Conservation (phyloP, 2,113 vertebrate genomes). For the Agapornis roseicollis region DNA sequence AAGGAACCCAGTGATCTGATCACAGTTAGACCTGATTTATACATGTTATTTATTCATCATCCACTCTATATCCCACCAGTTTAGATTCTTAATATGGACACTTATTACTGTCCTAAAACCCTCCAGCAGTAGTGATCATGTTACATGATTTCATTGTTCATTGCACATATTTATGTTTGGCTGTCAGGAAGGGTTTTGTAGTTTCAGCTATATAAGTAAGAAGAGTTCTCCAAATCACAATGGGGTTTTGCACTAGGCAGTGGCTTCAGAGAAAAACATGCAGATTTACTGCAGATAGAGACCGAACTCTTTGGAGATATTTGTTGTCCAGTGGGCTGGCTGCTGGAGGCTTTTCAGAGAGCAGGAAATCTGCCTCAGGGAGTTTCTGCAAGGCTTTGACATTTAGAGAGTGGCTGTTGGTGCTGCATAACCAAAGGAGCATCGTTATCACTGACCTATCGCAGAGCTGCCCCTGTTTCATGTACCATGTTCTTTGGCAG, state of each 20-base stretch:
- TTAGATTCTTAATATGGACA: background rate
- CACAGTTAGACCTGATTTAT: background rate
- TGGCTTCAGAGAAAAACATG: background rate
- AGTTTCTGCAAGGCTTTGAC: conserved; percentile 3
- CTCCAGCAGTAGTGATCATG: background rate
- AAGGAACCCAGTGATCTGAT: background rate
- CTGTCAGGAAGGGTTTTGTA: background rate
- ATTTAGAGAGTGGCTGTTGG: background rate
- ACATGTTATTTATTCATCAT: background rate
- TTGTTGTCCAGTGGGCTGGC: background rate
- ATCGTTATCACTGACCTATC: background rate
- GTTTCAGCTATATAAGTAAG: background rate
- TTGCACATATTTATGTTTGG: conserved; percentile 8
- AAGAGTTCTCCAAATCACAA: background rate
- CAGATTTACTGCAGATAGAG: background rate
- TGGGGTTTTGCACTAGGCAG: background rate
- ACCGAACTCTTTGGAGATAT: background rate
- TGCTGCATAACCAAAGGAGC: conserved; percentile 23
- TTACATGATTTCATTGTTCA: conserved; percentile 29
- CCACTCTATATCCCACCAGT: background rate
- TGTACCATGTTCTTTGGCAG: background rate
- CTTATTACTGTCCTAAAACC: background rate
- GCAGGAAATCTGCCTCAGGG: background rate
- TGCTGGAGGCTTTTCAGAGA: background rate
- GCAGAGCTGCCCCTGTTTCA: conserved; percentile 20